A percentile compares a stretch with the other conserved stretches of the same genome.
Evolutionary conservation across 2,888 invertebrate species (phyloP).

Genomic region (Argyresthia albistria): DNA sequence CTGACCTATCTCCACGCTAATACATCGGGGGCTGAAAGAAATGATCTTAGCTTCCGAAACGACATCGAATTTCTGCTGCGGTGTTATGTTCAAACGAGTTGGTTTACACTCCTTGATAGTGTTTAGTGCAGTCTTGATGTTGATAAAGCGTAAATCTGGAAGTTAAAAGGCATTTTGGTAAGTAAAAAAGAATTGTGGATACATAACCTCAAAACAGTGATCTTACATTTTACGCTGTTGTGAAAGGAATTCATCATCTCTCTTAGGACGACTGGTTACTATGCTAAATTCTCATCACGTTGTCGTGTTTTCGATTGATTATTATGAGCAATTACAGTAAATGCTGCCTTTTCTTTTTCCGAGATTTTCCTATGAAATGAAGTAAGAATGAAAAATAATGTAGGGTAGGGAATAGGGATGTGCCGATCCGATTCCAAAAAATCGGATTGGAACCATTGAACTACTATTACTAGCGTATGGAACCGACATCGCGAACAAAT

Average conservation of each 20-base stretch:
- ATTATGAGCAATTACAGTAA: too few species aligned
- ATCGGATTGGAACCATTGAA: too few species aligned
- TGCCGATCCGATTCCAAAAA: too few species aligned
- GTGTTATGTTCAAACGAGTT: conserved; percentile 13
- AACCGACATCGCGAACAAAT: too few species aligned
- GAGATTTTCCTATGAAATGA: too few species aligned
- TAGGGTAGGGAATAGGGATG: too few species aligned
- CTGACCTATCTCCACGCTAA: conserved; percentile 44
- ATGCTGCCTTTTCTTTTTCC: too few species aligned
- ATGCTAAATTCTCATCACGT: too few species aligned
- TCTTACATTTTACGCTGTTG: conserved; percentile 53
- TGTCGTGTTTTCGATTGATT: too few species aligned
- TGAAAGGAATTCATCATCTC: conserved; percentile 48
- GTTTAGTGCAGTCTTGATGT: conserved; percentile 42
- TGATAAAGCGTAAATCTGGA: conserved; percentile 48
- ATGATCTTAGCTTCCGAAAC: conserved; percentile 23
- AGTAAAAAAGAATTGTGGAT: background rate
- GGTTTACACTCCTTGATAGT: conserved; percentile 38
- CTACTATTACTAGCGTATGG: too few species aligned
- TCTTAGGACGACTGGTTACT: too few species aligned
- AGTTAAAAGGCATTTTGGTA: conserved; percentile 13
- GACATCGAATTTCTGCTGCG: conserved; percentile 20
- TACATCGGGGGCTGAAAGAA: conserved; percentile 40
- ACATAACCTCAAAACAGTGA: conserved; percentile 34
- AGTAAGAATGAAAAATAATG: too few species aligned